These are phyloP conservation scores for Cotesia glomerata DNA, from an alignment of 1,140 invertebrate genomes.

Conservation along the genomic window DNA sequence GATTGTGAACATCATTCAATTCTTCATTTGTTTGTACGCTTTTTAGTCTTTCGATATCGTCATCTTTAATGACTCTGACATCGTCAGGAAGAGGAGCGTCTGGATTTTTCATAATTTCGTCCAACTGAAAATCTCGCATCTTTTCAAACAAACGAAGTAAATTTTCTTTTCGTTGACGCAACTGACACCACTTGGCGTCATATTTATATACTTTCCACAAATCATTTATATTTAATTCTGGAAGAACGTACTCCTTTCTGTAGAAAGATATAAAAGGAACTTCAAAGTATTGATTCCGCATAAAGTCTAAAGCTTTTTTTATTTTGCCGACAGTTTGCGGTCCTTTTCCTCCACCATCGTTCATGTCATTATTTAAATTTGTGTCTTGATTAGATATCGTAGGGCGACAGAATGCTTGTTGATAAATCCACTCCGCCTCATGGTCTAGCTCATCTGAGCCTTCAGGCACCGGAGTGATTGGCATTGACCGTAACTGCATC, in stretches of 20 bases:
- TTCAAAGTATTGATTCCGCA: conserved; percentile 93
- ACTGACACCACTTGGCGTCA: conserved; percentile 96
- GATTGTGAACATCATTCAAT: conserved; percentile 89
- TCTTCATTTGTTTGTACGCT: conserved; percentile 89
- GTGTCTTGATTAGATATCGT: conserved; percentile 80
- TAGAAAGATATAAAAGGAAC: conserved; percentile 99
- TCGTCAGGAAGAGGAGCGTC: conserved; percentile 83
- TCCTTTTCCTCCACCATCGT: conserved; percentile 63
- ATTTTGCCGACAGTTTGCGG: conserved; percentile 85
- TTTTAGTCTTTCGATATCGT: conserved; percentile 84
- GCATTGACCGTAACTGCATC: conserved; percentile 89
- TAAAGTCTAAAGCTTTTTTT: conserved; percentile 92
- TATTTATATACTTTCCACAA: conserved; percentile 97
- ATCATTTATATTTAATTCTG: conserved; percentile 93
- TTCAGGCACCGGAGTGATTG: conserved; percentile 81
- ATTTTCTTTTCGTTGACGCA: conserved; percentile 85
- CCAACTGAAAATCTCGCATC: conserved; percentile 91
- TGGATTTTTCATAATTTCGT: conserved; percentile 81
- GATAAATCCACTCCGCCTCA: conserved; percentile 98
- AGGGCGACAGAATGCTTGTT: conserved; percentile 87
- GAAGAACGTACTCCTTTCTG: conserved; percentile 96
- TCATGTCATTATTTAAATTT: conserved; percentile 29
- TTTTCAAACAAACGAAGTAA: conserved; percentile 84
- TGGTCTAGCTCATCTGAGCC: conserved; percentile 88
- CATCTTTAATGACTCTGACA: conserved; percentile 82